Conservation (phyloP, 2,113 vertebrate genomes). For the Elanoides forficatus region DNA sequence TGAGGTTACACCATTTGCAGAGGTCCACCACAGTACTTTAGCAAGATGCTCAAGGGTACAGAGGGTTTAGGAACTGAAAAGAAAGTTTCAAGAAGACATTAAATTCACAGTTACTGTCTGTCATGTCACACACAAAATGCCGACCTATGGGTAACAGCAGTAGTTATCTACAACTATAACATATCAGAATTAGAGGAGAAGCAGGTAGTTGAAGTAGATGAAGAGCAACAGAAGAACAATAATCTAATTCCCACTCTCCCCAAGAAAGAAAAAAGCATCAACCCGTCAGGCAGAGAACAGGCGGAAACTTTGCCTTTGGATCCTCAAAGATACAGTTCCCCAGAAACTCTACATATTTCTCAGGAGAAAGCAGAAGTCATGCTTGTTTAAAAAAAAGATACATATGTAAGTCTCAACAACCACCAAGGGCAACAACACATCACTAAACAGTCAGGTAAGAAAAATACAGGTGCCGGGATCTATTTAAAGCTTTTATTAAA, state of each 20-base stretch:
- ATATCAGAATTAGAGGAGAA: fast-evolving
- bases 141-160: fast-evolving
- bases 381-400: background rate
- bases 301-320: background rate
- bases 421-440: background rate
- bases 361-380: background rate
- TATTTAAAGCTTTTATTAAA: background rate
- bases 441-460: background rate
- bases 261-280: background rate
- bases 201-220: background rate
- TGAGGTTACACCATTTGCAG: background rate
- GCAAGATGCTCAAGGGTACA: background rate
- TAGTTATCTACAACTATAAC: background rate
- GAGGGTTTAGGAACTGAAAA: background rate
- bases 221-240: background rate
- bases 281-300: background rate
- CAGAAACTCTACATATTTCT: background rate
- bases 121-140: fast-evolving
- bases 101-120: background rate
- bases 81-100: background rate
- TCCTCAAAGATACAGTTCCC: background rate
- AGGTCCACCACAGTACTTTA: background rate
- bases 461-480: background rate
- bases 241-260: background rate
- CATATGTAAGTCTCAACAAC: background rate